phyloP scores from a whole-genome alignment of 1,140 invertebrate genomes.

The Ptiloglossa arizonensis region DNA sequence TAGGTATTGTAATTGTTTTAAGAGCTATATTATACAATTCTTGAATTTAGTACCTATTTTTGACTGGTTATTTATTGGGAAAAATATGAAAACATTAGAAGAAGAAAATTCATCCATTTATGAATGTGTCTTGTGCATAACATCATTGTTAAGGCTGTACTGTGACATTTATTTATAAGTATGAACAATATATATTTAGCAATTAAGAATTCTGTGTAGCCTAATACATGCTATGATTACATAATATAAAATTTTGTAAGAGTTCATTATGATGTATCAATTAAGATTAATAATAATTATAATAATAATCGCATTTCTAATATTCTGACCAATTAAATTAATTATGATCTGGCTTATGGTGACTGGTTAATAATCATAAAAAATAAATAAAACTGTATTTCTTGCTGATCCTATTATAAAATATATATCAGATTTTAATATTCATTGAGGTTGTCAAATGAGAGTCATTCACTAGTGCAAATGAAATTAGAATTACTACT shows the following conservation, averaged over 20 bases:
- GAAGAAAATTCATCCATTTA: constrained; percentile 18
- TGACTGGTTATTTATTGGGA: neutral
- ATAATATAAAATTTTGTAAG: constrained; percentile 27
- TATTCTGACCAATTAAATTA: constrained; percentile 2
- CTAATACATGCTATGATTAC: constrained; percentile 32
- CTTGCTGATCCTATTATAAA: constrained; percentile 15
- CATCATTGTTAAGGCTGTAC: constrained; percentile 5
- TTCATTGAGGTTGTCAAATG: constrained; percentile 22
- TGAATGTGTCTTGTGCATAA: neutral
- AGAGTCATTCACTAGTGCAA: constrained; percentile 16
- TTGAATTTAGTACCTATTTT: neutral
- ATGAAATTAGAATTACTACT: constrained; percentile 32
- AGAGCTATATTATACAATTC: neutral
- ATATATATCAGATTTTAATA: neutral
- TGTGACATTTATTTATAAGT: constrained; percentile 19
- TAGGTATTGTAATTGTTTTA: constrained; percentile 1
- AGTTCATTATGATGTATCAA: constrained; percentile 6
- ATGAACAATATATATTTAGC: constrained; percentile 11
- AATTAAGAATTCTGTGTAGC: constrained; percentile 29
- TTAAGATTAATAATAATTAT: constrained; percentile 4
- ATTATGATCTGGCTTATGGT: no score
- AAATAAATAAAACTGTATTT: neutral
- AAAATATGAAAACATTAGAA: constrained; percentile 6
- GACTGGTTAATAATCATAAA: constrained; percentile 10
- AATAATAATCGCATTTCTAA: constrained; percentile 3